phyloP scores from a whole-genome alignment of 2,888 invertebrate species.

The Neocrepidodera transversa region DNA sequence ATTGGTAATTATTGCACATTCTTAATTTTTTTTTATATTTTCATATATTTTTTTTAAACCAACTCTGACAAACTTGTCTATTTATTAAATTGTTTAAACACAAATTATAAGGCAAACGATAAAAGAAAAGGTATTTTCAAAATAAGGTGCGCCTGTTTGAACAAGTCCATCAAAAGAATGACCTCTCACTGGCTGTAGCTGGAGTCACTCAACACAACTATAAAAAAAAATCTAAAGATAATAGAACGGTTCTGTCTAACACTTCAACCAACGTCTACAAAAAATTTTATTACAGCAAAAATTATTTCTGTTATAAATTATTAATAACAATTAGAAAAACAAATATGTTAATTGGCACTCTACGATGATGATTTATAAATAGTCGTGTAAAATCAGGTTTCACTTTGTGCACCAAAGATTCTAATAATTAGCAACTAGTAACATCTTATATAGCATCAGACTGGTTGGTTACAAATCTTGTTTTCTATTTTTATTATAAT shows the following conservation, averaged over 20 bases:
- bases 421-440: slow-evolving; percentile 8
- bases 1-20: no score
- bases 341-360: slow-evolving; percentile 5
- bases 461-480: background rate
- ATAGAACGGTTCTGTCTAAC: background rate
- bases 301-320: no score
- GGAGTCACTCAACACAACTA: background rate
- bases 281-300: no score
- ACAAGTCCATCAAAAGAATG: slow-evolving; percentile 18
- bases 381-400: background rate
- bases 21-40: no score
- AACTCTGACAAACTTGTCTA: no score
- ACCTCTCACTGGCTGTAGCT: slow-evolving; percentile 1
- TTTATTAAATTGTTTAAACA: slow-evolving; percentile 7
- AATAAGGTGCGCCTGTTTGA: slow-evolving; percentile 41
- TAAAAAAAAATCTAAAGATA: background rate
- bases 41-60: no score
- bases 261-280: background rate
- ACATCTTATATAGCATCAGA: background rate
- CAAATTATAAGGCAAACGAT: slow-evolving; percentile 31
- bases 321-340: background rate
- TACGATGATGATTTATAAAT: background rate
- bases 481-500: background rate
- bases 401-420: background rate
- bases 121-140: slow-evolving; percentile 37